These are phyloP conservation scores for Sebastes paucispinis DNA, from an alignment of 2,797 vertebrate species.

Conservation along the genomic window DNA sequence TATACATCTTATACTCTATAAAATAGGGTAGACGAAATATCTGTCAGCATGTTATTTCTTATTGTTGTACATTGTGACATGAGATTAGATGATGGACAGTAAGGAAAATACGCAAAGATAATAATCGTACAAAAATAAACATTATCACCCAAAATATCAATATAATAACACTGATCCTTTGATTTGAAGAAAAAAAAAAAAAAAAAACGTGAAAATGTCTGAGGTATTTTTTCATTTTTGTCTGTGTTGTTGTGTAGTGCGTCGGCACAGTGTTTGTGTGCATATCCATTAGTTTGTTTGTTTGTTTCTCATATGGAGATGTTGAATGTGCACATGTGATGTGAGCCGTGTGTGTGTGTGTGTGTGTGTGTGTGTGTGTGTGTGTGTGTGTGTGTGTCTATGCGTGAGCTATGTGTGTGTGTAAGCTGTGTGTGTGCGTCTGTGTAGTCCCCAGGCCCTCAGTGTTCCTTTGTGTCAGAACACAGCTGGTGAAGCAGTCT, in stretches of 20 bases:
- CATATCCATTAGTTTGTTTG: conserved; percentile 51
- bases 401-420: neutral
- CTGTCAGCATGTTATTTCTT: neutral
- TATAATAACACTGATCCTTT: neutral
- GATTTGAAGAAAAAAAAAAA: no score
- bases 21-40: neutral
- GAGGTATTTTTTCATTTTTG: neutral
- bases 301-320: conserved; percentile 34
- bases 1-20: no score
- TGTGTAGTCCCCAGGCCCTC: conserved; percentile 63
- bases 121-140: neutral
- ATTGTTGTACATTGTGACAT: neutral
- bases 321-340: conserved; percentile 15
- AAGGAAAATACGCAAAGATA: neutral
- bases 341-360: neutral
- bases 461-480: conserved; percentile 75
- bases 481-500: conserved; percentile 79
- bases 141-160: neutral
- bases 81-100: neutral
- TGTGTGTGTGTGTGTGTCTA: neutral
- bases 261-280: conserved; percentile 32
- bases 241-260: neutral
- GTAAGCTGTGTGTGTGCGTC: neutral
- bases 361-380: neutral
- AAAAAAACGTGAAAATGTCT: no score